phyloP scores from a whole-genome alignment of 2,888 invertebrate species.

The Drosophila testacea region DNA sequence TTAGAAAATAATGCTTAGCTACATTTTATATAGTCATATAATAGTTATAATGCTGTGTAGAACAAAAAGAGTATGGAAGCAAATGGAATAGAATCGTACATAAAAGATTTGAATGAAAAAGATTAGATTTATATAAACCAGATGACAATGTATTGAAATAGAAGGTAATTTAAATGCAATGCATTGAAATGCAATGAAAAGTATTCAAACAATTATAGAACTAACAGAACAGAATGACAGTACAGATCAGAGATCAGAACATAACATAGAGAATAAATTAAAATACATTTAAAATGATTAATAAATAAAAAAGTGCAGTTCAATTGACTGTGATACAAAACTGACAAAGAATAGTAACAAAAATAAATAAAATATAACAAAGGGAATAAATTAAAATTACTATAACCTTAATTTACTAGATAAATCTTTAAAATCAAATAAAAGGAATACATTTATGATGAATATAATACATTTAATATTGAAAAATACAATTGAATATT shows the following conservation, averaged over 20 bases:
- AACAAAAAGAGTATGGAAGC: not conserved
- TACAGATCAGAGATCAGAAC: too few relatives aligned
- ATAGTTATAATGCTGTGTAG: not conserved
- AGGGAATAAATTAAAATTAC: too few relatives aligned
- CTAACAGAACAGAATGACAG: not conserved
- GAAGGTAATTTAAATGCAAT: not conserved
- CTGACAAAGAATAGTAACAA: too few relatives aligned
- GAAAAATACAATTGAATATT: not conserved
- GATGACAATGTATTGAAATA: not conserved
- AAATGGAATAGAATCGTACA: not conserved
- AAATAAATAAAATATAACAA: too few relatives aligned
- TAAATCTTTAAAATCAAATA: not conserved
- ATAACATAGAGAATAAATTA: too few relatives aligned
- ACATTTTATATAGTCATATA: not conserved
- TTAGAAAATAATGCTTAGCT: slow-evolving; percentile 3
- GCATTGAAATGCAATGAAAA: not conserved
- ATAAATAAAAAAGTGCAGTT: too few relatives aligned
- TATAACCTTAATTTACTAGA: too few relatives aligned
- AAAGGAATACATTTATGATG: not conserved
- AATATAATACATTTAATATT: not conserved
- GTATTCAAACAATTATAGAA: not conserved
- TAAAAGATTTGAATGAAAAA: not conserved
- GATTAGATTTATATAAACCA: not conserved
- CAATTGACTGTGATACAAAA: too few relatives aligned
- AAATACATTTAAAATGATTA: too few relatives aligned